A percentile compares a stretch with the other conserved stretches of the same genome.
Conservation (phyloP, 2,888 invertebrate species). For the Marronus borbonicus region DNA sequence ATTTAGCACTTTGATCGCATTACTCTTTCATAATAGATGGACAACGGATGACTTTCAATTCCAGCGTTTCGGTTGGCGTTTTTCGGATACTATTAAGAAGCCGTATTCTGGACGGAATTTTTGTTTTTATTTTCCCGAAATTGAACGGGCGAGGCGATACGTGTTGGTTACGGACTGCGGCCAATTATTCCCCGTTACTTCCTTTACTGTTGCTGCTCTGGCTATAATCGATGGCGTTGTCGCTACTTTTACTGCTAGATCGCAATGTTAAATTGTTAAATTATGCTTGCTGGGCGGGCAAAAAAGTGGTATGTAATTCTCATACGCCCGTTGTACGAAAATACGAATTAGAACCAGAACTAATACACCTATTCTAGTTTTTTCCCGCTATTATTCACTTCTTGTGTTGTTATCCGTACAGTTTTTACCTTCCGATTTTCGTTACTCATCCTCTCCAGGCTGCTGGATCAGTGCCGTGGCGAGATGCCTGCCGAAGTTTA, state of each 20-base stretch:
- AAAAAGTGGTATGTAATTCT: constrained; percentile 37
- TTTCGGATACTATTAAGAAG: not conserved
- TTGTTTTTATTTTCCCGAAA: constrained; percentile 35
- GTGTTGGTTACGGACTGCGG: constrained; percentile 35
- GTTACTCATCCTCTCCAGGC: not conserved
- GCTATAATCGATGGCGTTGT: constrained; percentile 10
- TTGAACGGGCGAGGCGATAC: constrained; percentile 17
- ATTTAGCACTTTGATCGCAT: constrained; percentile 34
- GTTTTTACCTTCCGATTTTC: constrained; percentile 12
- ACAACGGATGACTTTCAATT: constrained; percentile 40
- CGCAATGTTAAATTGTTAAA: constrained; percentile 33
- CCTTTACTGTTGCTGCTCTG: constrained; percentile 27
- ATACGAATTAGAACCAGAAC: constrained; percentile 41
- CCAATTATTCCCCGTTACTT: constrained; percentile 44
- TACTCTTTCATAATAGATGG: constrained; percentile 39
- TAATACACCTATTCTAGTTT: constrained; percentile 18
- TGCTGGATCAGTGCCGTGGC: not conserved
- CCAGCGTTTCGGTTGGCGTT: not conserved
- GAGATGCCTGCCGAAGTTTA: not conserved
- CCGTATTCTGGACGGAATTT: not conserved
- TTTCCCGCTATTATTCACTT: constrained; percentile 15
- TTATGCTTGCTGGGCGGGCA: constrained; percentile 1
- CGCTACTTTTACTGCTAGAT: constrained; percentile 30
- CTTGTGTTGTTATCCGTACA: constrained; percentile 3
- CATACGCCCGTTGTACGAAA: constrained; percentile 36